Evolutionary conservation across 2,888 invertebrate genomes (phyloP).

Genomic region (Melitaea athalia): DNA sequence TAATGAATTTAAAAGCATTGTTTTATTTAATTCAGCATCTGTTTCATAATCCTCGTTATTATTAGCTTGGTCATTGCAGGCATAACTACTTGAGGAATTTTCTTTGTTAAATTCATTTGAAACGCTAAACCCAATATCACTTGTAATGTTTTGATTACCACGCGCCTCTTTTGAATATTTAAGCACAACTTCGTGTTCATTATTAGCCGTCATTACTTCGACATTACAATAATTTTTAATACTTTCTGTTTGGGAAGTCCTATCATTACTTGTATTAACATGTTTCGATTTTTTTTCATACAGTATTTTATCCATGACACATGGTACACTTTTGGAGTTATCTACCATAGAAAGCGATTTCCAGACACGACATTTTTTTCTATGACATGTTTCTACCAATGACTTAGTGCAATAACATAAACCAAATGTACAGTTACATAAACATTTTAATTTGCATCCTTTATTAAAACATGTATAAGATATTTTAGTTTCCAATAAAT

Average conservation of each 20-base stretch:
- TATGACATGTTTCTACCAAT: constrained; percentile 45
- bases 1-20: constrained; percentile 47
- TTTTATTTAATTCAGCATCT: constrained; percentile 38
- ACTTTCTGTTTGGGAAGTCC: neutral
- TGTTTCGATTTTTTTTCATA: constrained; percentile 37
- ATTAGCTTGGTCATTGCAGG: constrained; percentile 12
- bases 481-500: constrained; percentile 11
- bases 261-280: constrained; percentile 1
- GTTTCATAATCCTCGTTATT: constrained; percentile 32
- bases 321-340: constrained; percentile 49
- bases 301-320: constrained; percentile 52
- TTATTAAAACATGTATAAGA: constrained; percentile 49
- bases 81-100: constrained; percentile 32
- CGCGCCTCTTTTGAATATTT: constrained; percentile 48
- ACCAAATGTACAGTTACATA: constrained; percentile 54
- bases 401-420: constrained; percentile 60
- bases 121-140: constrained; percentile 44
- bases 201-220: constrained; percentile 23
- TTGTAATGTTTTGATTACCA: constrained; percentile 41
- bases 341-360: constrained; percentile 47
- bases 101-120: constrained; percentile 34
- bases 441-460: constrained; percentile 62
- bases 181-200: constrained; percentile 47
- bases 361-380: constrained; percentile 52
- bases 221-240: constrained; percentile 13